A percentile compares a stretch with the other conserved stretches of the same genome.
Evolutionary conservation across 2,797 vertebrate species (phyloP).

Genomic region (Coendou prehensilis): DNA sequence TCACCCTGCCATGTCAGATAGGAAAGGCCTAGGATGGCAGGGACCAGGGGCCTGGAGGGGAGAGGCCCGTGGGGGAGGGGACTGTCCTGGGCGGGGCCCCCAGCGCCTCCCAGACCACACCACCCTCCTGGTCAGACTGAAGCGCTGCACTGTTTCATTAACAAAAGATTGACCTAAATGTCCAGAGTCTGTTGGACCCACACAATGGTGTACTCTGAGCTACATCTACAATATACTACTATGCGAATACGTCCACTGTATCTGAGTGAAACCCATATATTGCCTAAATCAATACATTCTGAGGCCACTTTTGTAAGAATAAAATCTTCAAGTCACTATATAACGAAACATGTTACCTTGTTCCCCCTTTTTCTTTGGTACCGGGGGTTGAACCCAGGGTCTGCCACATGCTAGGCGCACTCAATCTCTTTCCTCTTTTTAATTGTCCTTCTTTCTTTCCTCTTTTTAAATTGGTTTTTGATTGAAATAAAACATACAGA

Average conservation of each 20-base stretch:
- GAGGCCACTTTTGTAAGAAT: neutral
- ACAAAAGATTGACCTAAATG: neutral
- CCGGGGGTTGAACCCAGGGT: neutral
- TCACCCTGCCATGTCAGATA: constrained; percentile 49
- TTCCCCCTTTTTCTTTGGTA: neutral
- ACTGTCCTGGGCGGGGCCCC: neutral
- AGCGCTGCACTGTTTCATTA: constrained; percentile 27
- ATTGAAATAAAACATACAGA: neutral
- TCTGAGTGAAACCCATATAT: neutral
- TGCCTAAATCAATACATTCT: neutral
- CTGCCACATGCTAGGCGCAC: neutral
- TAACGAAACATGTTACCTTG: neutral
- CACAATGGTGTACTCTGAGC: neutral
- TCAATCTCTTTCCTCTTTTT: neutral
- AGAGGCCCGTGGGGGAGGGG: constrained; percentile 79
- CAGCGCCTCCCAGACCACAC: neutral
- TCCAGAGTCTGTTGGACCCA: neutral
- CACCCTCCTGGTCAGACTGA: neutral
- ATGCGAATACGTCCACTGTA: neutral
- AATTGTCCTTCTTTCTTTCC: neutral
- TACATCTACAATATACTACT: neutral
- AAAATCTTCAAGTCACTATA: neutral
- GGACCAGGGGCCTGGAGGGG: constrained; percentile 8
- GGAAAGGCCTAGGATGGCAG: neutral
- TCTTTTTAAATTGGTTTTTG: neutral